Evolutionary conservation across 2,113 vertebrate genomes (phyloP).

Genomic region (Athene cunicularia): DNA sequence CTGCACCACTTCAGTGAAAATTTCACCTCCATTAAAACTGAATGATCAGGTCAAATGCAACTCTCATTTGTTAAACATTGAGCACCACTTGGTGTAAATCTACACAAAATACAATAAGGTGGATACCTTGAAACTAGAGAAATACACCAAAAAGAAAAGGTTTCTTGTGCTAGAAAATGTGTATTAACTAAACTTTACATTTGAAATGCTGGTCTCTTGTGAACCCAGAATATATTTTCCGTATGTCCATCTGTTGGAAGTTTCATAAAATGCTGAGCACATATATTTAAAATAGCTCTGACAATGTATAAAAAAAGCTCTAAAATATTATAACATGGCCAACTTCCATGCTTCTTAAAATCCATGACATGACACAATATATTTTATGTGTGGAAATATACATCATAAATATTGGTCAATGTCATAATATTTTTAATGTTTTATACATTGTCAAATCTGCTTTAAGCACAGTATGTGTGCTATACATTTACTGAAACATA

Average conservation of each 20-base stretch:
- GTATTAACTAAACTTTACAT: conserved; percentile 29
- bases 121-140: not conserved
- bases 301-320: conserved; percentile 66
- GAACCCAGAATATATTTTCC: conserved; percentile 64
- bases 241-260: conserved; percentile 60
- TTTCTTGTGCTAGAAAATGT: not conserved
- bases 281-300: conserved; percentile 70
- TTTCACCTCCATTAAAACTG: not conserved
- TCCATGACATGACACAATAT: conserved; percentile 66
- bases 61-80: not conserved
- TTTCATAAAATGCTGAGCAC: conserved; percentile 73
- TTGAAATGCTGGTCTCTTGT: conserved; percentile 52
- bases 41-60: not conserved
- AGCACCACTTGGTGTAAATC: not conserved
- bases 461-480: conserved; percentile 55
- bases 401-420: conserved; percentile 67
- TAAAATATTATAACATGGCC: conserved; percentile 70
- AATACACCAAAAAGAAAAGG: not conserved
- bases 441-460: conserved; percentile 66
- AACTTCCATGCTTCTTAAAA: conserved; percentile 71
- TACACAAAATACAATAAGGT: not conserved
- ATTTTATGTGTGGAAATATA: conserved; percentile 70
- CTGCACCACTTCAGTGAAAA: not conserved
- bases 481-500: conserved; percentile 60
- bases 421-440: conserved; percentile 68